Evolutionary conservation across 1,140 invertebrate genomes (phyloP).

Genomic region (Vollenhovia emeryi): DNA sequence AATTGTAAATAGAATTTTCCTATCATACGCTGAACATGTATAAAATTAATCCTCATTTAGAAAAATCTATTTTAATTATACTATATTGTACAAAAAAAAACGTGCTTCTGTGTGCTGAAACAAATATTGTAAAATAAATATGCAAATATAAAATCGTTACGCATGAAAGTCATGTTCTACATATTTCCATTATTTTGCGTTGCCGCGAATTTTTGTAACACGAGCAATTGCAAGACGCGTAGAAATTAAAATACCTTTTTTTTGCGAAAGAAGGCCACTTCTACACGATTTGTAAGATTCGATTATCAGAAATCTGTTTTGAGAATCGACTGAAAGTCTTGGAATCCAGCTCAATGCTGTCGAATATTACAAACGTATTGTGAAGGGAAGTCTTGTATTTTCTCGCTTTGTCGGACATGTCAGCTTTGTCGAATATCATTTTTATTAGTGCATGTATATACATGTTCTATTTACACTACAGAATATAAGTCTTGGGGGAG

Average conservation of each 20-base stretch:
- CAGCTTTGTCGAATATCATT: slow-evolving; percentile 40
- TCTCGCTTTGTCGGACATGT: background rate
- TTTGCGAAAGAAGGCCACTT: background rate
- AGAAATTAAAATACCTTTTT: background rate
- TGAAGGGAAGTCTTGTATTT: background rate
- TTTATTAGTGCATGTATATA: slow-evolving; percentile 60
- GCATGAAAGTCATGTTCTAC: background rate
- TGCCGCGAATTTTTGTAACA: background rate
- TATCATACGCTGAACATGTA: background rate
- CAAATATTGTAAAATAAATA: slow-evolving; percentile 27
- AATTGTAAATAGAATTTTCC: background rate
- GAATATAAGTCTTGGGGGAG: slow-evolving; percentile 49
- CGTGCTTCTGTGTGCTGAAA: background rate
- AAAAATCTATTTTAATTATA: slow-evolving; percentile 24
- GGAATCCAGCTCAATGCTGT: background rate
- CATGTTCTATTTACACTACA: slow-evolving; percentile 65
- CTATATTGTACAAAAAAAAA: background rate
- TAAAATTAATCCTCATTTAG: background rate
- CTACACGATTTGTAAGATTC: background rate
- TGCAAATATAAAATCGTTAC: background rate
- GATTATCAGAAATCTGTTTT: background rate
- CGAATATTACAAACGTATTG: background rate
- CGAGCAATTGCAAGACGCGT: background rate
- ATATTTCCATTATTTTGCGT: background rate
- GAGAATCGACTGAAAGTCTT: background rate